phyloP scores from a whole-genome alignment of 2,113 vertebrate species.

The Chiloscyllium plagiosum region DNA sequence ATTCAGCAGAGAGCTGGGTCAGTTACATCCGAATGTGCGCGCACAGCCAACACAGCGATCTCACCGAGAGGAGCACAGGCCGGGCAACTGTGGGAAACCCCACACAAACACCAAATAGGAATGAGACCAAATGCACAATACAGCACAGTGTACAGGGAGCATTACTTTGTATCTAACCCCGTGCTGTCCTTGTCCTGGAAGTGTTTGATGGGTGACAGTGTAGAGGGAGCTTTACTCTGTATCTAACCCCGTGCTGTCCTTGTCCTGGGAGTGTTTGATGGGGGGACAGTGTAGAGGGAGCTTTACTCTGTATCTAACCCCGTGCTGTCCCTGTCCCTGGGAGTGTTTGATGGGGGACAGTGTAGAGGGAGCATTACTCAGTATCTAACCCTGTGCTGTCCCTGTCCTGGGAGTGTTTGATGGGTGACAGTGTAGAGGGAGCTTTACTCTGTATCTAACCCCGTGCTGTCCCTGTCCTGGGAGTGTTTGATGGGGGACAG shows the following conservation, averaged over 20 bases:
- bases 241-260: not conserved
- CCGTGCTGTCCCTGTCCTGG: not conserved
- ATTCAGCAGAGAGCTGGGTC: not conserved
- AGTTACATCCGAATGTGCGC: not conserved
- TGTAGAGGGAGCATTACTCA: not conserved
- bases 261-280: not conserved
- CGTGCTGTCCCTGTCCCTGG: not conserved
- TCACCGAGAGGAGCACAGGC: not conserved
- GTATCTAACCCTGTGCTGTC: not conserved
- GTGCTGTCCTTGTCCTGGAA: not conserved
- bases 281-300: not conserved
- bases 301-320: not conserved
- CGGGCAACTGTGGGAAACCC: not conserved
- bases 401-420: not conserved
- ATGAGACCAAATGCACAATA: too few species aligned
- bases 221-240: not conserved
- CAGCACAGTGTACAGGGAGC: not conserved
- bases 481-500: not conserved
- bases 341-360: not conserved
- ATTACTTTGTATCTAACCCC: not conserved
- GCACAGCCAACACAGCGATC: too few species aligned
- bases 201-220: not conserved
- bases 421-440: not conserved
- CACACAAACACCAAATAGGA: not conserved
- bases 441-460: not conserved